These are phyloP conservation scores for Epiblema foenella DNA, from an alignment of 2,888 invertebrate species.

Conservation along the genomic window DNA sequence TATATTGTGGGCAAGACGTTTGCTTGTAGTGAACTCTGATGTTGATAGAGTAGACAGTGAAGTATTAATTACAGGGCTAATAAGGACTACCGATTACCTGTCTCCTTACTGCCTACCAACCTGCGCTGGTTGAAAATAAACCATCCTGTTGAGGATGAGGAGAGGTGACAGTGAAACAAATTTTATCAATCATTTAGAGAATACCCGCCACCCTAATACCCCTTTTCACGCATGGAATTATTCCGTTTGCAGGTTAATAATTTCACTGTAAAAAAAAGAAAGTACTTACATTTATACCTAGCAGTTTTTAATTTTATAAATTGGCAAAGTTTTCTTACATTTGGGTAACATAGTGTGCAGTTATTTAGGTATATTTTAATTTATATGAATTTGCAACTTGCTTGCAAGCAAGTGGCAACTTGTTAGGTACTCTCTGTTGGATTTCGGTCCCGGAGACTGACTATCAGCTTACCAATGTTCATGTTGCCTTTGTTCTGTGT, in stretches of 20 bases:
- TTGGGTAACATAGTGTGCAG: too few relatives aligned
- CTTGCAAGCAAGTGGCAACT: not conserved
- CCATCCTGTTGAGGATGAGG: slow-evolving; percentile 57
- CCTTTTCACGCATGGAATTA: slow-evolving; percentile 54
- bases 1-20: not conserved
- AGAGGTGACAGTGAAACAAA: slow-evolving; percentile 68
- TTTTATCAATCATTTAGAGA: slow-evolving; percentile 63
- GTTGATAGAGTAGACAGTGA: slow-evolving; percentile 54
- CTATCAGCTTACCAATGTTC: too few relatives aligned
- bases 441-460: too few relatives aligned
- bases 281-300: not conserved
- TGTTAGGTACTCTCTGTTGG: not conserved
- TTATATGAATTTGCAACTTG: not conserved
- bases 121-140: slow-evolving; percentile 74
- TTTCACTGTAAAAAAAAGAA: slow-evolving; percentile 6
- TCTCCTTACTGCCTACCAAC: slow-evolving; percentile 77
- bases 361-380: not conserved
- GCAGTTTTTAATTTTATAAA: slow-evolving; percentile 9
- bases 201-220: slow-evolving; percentile 53
- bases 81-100: slow-evolving; percentile 76
- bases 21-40: slow-evolving; percentile 29
- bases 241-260: slow-evolving; percentile 47
- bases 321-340: slow-evolving; percentile 2
- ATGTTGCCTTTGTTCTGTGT: too few relatives aligned
- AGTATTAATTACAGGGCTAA: slow-evolving; percentile 75